Conservation (phyloP, 2,888 invertebrate species). For the Thelaira solivaga region DNA sequence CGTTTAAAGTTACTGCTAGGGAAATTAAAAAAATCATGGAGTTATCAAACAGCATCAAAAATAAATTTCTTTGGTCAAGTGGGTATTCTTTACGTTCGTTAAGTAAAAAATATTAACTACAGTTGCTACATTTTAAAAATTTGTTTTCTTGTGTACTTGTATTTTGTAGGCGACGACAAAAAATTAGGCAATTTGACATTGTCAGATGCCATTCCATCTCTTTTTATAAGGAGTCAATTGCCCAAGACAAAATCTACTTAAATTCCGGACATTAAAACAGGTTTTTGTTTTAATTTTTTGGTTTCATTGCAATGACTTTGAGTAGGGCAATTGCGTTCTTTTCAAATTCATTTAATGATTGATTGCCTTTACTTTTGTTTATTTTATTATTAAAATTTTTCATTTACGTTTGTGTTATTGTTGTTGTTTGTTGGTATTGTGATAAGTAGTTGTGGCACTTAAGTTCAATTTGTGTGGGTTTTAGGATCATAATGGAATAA, state of each 20-base stretch:
- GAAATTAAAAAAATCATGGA: too few species aligned
- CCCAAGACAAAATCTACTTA: background rate
- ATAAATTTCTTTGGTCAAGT: too few species aligned
- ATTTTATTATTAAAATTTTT: conserved; percentile 17
- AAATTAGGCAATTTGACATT: conserved; percentile 72
- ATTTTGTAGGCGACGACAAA: conserved; percentile 51
- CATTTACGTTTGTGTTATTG: background rate
- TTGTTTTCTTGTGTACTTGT: too few species aligned
- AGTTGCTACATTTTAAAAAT: too few species aligned
- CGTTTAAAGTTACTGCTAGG: too few species aligned
- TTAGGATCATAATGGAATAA: conserved; percentile 40
- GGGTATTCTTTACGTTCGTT: too few species aligned
- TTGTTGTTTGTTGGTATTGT: conserved; percentile 20
- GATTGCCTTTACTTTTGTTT: conserved; percentile 2
- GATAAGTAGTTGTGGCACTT: conserved; percentile 38
- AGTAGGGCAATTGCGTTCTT: conserved; percentile 7
- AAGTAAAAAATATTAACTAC: too few species aligned
- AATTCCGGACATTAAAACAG: conserved; percentile 36
- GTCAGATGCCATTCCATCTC: background rate
- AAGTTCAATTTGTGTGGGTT: conserved; percentile 35
- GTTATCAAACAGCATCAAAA: too few species aligned
- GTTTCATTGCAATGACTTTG: background rate
- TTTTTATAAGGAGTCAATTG: background rate
- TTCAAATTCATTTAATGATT: conserved; percentile 32
- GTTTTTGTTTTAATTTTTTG: too few species aligned